Base-by-base conservation (phyloP, 1,140 invertebrate genomes). In the Chelonus insularis region DNA sequence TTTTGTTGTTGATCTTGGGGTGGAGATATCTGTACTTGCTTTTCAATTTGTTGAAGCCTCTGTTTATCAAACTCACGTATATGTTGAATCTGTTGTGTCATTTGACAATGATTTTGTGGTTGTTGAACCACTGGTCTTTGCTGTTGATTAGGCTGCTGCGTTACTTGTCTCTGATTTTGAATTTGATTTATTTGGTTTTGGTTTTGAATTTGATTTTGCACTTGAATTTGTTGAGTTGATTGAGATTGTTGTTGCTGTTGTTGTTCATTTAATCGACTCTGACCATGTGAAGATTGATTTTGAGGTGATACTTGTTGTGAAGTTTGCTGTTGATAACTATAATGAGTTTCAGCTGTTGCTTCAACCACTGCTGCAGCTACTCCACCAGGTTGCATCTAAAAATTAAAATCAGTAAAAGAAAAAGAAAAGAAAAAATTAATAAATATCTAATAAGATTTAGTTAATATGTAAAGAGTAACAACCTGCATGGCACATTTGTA, bases 401-500 rank as follows among this genome's bases (percentile, higher is more conserved):
- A 69, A 32, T n/a, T n/a, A n/a, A n/a, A n/a, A n/a, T n/a, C n/a
- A n/a, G n/a, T n/a, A n/a, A n/a, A 12, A 4, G 11, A 4, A 56
- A 47, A 55, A 34, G 2, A 9, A 25, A 21, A 1, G 4, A 43
- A n/a, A 12, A 47, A 6, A 18, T 11, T 12, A 41, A 9, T 12
- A n/a, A 18, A 25, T 36, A 37, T 47, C 11, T 5, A n/a, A n/a
- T n/a, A n/a, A n/a, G n/a, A n/a, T n/a, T n/a, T n/a, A n/a, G n/a
- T n/a, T n/a, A n/a, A n/a, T n/a, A n/a, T n/a, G n/a, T n/a, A n/a
- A n/a, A n/a, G n/a, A n/a, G n/a, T n/a, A 48, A 16, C 54, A 51
- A 82, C 80, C 79, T 81, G 80, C 79, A 83, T 82, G 60, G 81
- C 80, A 78, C 80, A 83, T 73, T 83, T 84, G 60, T 81, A 83